A percentile compares a stretch with the other conserved stretches of the same genome.
These are phyloP conservation scores for Cecropterus lyciades DNA, from an alignment of 1,140 invertebrate genomes.

Conservation along the genomic window DNA sequence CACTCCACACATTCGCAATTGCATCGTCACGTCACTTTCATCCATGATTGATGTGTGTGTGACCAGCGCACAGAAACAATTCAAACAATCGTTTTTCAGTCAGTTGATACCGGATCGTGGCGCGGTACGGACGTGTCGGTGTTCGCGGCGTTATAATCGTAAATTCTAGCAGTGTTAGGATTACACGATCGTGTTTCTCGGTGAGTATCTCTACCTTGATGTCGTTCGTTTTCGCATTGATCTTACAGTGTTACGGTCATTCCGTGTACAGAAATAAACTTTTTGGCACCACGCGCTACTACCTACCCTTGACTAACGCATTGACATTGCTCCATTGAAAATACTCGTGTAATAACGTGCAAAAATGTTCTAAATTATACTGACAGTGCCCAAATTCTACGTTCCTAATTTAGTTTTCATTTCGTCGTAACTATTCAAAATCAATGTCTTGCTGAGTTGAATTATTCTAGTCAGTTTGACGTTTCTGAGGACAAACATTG, in stretches of 20 bases:
- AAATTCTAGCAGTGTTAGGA: slow-evolving; percentile 58
- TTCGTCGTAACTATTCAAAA: neutral
- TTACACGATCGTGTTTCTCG: slow-evolving; percentile 52
- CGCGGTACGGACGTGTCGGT: slow-evolving; percentile 50
- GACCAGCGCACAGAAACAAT: slow-evolving; percentile 50
- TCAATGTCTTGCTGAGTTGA: slow-evolving; percentile 9
- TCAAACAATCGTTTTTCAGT: slow-evolving; percentile 57
- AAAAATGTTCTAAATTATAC: slow-evolving; percentile 7
- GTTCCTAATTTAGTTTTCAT: neutral
- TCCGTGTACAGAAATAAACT: slow-evolving; percentile 64
- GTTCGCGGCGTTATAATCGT: slow-evolving; percentile 33
- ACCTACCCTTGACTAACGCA: slow-evolving; percentile 53
- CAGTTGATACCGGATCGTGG: slow-evolving; percentile 65
- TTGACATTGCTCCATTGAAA: slow-evolving; percentile 40
- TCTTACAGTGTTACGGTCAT: slow-evolving; percentile 47
- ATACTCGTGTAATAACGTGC: slow-evolving; percentile 11
- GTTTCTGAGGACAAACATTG: slow-evolving; percentile 26
- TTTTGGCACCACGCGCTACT: slow-evolving; percentile 56
- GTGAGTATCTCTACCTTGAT: slow-evolving; percentile 52
- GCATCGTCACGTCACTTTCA: slow-evolving; percentile 53
- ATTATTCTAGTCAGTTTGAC: slow-evolving; percentile 18
- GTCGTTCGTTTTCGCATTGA: slow-evolving; percentile 53
- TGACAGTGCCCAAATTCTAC: neutral
- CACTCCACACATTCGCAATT: slow-evolving; percentile 43
- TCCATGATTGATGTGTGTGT: slow-evolving; percentile 47